Evolutionary conservation across 2,797 vertebrate species (phyloP), one percentile per base, ranked within the genome.

Genomic region (Amniataba percoides): DNA sequence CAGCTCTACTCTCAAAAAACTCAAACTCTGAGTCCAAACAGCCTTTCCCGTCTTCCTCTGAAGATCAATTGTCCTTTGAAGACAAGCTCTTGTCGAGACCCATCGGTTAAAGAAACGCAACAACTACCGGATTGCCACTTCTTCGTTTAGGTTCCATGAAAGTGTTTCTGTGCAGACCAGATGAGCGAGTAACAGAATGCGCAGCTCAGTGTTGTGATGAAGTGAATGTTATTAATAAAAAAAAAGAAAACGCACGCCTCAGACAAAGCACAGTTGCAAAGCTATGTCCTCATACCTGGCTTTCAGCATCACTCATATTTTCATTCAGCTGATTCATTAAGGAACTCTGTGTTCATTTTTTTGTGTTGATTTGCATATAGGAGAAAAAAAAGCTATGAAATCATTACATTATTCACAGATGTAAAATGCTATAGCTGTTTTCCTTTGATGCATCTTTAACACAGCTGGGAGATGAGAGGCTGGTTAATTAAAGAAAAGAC

Each of bases 1-100:
- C 46, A 53, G 65, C 80, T 74, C 64, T 1, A 23, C 82, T 80
- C 86, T 92, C 36, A 85, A 56, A 83, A 91, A 89, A 84, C 62
- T 82, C 59, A 15, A 67, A 59, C 46, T 40, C 58, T 66, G 63
- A 68, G 51, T 59, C 40, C 13, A 40, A 83, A 58, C 71, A 67
- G 68, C 60, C 51, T 63, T 74, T 85, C 82, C 51, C 43, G 18
- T 65, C 71, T 78, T 52, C 23, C 42, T 76, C 74, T 68, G 69
- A 82, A 64, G 49, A 89, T 80, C 74, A 74, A 69, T 66, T 81
- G 19, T 55, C 68, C 79, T 81, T 88, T 85, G 68, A 82, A 85
- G 81, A 80, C 45, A 25, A 69, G 65, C 40, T 78, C 65, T 77
- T 76, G 77, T 85, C 81, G 74, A 51, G 60, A 67, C 34, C 42